Percentiles rank a stretch among this genome's conserved stretches.
Evolutionary conservation across 2,888 invertebrate species (phyloP).

Genomic region (Mesorhabditis belari): DNA sequence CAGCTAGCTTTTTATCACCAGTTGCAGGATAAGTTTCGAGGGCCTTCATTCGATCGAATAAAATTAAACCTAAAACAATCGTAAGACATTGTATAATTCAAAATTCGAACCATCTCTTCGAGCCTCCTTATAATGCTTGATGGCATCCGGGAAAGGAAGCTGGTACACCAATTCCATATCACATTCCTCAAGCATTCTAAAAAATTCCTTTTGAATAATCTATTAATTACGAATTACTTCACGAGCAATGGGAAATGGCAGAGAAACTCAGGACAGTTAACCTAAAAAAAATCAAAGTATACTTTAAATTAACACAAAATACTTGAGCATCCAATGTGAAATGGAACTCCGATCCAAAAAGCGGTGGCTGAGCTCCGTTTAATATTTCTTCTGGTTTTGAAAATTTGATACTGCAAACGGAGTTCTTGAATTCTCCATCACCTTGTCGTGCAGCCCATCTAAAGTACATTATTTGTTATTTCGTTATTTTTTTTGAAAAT

Average conservation of each 20-base stretch:
- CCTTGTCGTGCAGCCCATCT: slow-evolving; percentile 38
- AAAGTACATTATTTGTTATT: slow-evolving; percentile 5
- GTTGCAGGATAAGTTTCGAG: slow-evolving; percentile 46
- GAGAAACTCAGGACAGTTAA: slow-evolving; percentile 95
- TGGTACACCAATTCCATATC: slow-evolving; percentile 48
- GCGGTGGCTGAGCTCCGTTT: slow-evolving; percentile 59
- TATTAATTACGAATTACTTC: slow-evolving; percentile 30
- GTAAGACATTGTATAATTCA: too few species aligned
- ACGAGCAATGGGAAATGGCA: slow-evolving; percentile 72
- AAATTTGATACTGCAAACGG: slow-evolving; percentile 58
- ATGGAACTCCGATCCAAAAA: slow-evolving; percentile 92
- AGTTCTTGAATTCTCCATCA: slow-evolving; percentile 53
- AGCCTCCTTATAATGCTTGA: slow-evolving; percentile 14
- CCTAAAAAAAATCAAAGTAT: slow-evolving; percentile 58
- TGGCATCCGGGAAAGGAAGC: slow-evolving; percentile 41
- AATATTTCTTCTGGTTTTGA: slow-evolving; percentile 36
- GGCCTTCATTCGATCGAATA: slow-evolving; percentile 38
- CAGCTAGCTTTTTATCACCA: slow-evolving; percentile 10
- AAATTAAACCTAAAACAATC: neutral
- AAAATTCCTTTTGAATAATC: slow-evolving; percentile 1
- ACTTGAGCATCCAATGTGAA: slow-evolving; percentile 80
- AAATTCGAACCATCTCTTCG: too few species aligned
- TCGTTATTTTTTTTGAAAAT: neutral
- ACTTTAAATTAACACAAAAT: neutral
- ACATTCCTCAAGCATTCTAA: slow-evolving; percentile 41